phyloP scores from a whole-genome alignment of 2,888 invertebrate genomes.

The Apantesis nais region DNA sequence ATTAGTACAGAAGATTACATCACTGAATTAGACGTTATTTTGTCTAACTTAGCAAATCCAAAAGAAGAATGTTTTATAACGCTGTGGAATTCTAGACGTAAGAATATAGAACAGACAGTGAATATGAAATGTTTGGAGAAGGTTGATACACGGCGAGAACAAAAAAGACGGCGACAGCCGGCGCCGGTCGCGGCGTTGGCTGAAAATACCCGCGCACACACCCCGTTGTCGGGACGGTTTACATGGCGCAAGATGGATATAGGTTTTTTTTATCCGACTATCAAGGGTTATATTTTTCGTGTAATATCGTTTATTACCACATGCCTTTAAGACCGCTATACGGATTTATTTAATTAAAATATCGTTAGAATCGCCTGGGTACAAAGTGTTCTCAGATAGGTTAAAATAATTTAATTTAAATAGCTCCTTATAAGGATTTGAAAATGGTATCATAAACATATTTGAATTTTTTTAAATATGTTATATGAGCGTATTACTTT shows the following conservation, averaged over 20 bases:
- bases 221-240: slow-evolving; percentile 48
- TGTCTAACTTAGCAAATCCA: background rate
- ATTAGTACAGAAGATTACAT: background rate
- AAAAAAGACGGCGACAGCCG: slow-evolving; percentile 63
- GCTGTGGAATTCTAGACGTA: background rate
- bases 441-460: too few relatives aligned
- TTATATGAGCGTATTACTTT: too few relatives aligned
- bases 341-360: too few relatives aligned
- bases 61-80: background rate
- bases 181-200: slow-evolving; percentile 65
- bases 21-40: background rate
- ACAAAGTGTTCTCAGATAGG: too few relatives aligned
- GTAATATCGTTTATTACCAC: too few relatives aligned
- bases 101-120: slow-evolving; percentile 19
- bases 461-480: too few relatives aligned
- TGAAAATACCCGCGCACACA: slow-evolving; percentile 69
- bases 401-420: too few relatives aligned
- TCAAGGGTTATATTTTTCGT: too few relatives aligned
- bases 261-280: background rate
- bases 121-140: slow-evolving; percentile 27
- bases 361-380: too few relatives aligned
- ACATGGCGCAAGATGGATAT: slow-evolving; percentile 46
- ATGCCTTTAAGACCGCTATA: too few relatives aligned
- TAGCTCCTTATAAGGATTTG: too few relatives aligned
- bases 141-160: slow-evolving; percentile 39